Base-by-base conservation (phyloP, 2,113 vertebrate species). In the Phodopus roborovskii region DNA sequence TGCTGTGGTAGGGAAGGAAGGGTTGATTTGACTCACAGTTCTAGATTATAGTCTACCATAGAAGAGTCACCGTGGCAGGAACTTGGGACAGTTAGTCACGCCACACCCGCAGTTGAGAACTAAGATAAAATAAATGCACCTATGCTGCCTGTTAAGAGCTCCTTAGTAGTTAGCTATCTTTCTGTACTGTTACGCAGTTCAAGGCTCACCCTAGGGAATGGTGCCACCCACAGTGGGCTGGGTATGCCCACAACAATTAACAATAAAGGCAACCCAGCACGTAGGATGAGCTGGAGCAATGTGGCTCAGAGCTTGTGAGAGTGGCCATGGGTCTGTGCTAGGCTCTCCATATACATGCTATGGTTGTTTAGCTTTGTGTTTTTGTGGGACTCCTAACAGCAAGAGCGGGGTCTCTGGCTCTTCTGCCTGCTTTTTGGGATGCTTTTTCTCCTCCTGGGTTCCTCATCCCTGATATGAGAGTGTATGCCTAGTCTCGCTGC, bases 331-430 rank as follows among this genome's bases (percentile, higher is more conserved):
- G 36, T 20, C 36, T 73, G 70, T 20, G 36, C n/a, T 71, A 20
- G 19, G 8, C 7, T n/a, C 70, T 39, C n/a, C 39, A 39, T n/a
- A 36, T 20, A 22, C 5, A 39, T 1, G 1, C 1, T 22, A 7
- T 39, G 33, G 70, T 73, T n/a, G 19, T 20, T 39, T 73, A 73
- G 70, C 19, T 39, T 73, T 73, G n/a, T 39, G 70, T 73, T 73
- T 39, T 22, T 22, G n/a, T 22, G 70, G n/a, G 8, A 73, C n/a
- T 73, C 70, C 70, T 22, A 73, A 73, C 19, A 73, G 70, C 22
- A 19, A 8, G 68, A 11, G 8, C 22, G 36, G 17, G 36, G 70
- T 22, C n/a, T 73, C n/a, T 73, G 70, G 39, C n/a, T 73, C 70
- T 73, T 73, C 39, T 73, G 70, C 15, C n/a, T 73, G 70, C 8